phyloP scores from a whole-genome alignment of 2,888 invertebrate genomes.

The Alloplasta piceator region DNA sequence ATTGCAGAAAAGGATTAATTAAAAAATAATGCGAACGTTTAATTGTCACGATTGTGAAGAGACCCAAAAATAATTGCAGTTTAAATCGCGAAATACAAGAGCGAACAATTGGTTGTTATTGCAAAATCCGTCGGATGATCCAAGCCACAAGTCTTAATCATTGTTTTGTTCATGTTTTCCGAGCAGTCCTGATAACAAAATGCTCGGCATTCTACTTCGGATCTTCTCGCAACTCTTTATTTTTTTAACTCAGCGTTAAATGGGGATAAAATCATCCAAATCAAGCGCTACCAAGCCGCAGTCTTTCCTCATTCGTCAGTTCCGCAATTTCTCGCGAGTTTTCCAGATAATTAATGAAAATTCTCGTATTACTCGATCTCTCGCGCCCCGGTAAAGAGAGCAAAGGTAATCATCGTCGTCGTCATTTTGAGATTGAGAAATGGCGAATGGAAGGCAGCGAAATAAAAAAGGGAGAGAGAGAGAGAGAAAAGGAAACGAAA shows the following conservation, averaged over 20 bases:
- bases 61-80: too few species aligned
- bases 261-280: slow-evolving; percentile 10
- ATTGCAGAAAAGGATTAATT: too few species aligned
- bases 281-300: background rate
- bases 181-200: background rate
- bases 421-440: slow-evolving; percentile 37
- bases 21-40: background rate
- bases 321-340: slow-evolving; percentile 35
- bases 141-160: background rate
- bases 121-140: slow-evolving; percentile 8
- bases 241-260: slow-evolving; percentile 5
- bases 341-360: slow-evolving; percentile 46
- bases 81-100: too few species aligned
- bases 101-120: slow-evolving; percentile 11
- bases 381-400: slow-evolving; percentile 26
- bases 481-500: slow-evolving; percentile 15
- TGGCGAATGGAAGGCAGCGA: slow-evolving; percentile 34
- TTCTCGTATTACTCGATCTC: slow-evolving; percentile 34
- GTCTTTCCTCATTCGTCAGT: slow-evolving; percentile 15
- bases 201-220: background rate
- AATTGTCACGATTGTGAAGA: background rate
- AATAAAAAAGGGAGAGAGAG: background rate
- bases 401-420: slow-evolving; percentile 27
- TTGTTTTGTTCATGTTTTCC: background rate
- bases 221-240: background rate